Percentiles rank a stretch among this genome's conserved stretches.
phyloP scores from a whole-genome alignment of 2,888 invertebrate genomes.

The Aspidapion aeneum region DNA sequence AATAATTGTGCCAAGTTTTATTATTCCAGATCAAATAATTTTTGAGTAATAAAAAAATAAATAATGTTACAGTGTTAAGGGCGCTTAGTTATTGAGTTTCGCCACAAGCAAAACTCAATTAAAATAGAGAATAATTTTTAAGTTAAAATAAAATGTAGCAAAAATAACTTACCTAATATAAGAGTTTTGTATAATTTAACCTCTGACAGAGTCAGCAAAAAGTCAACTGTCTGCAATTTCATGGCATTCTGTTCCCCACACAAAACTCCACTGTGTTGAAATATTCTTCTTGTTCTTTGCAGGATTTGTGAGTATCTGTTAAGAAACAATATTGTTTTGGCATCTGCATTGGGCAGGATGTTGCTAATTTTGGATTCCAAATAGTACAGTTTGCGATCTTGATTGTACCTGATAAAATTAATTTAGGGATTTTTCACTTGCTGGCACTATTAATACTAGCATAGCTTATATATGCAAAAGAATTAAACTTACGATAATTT shows the following conservation, averaged over 20 bases:
- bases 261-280: constrained; percentile 37
- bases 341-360: constrained; percentile 59
- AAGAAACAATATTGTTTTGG: constrained; percentile 67
- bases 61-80: no score
- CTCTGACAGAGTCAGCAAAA: constrained; percentile 42
- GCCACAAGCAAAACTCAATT: no score
- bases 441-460: no score
- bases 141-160: neutral
- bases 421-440: no score
- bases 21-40: no score
- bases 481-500: constrained; percentile 49
- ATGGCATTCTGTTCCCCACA: constrained; percentile 33
- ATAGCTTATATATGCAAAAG: no score
- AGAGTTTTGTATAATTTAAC: constrained; percentile 41
- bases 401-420: constrained; percentile 53
- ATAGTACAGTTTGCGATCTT: constrained; percentile 76
- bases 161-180: constrained; percentile 38
- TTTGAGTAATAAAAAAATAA: no score
- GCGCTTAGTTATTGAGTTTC: no score
- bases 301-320: constrained; percentile 62
- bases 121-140: no score
- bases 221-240: constrained; percentile 45
- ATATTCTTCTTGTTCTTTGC: constrained; percentile 63
- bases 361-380: constrained; percentile 44
- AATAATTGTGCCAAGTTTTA: no score